Evolutionary conservation across 2,888 invertebrate genomes (phyloP), one percentile per base, ranked within the genome.

Genomic region (Callinectes sapidus): DNA sequence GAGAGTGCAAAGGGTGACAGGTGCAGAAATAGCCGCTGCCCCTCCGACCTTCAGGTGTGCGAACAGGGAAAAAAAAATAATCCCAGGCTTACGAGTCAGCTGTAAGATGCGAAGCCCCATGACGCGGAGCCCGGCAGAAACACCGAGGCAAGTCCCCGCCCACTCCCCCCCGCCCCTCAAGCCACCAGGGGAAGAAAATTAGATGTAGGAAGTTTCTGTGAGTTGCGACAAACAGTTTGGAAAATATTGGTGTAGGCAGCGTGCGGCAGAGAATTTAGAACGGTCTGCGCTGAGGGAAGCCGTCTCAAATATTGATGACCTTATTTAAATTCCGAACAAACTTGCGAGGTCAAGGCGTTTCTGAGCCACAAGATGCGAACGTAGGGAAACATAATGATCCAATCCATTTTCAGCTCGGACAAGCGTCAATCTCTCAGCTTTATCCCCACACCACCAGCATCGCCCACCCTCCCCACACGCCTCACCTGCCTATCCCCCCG

Each of bases 351-450:
- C n/a, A 28, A n/a, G 28, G 28, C n/a, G 71, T 77, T 61, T 23
- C 28, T 77, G 71, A 13, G n/a, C 32, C 71, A 77, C 13, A 77
- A 77, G n/a, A 77, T 77, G 32, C 32, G 81, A 81, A 35, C 16
- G 81, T 32, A 35, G 35, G 14, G 35, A 71, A 71, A n/a, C 23
- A 71, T 28, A 28, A 71, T 71, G n/a, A 71, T 10, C 3, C 14
- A 35, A 16, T n/a, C n/a, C 81, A 81, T 81, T 81, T 16, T 35
- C 16, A 28, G 18, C 35, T 35, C 81, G 35, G 35, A 81, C 81
- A 81, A 81, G 35, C 35, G 16, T 14, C 35, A 81, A 81, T 81
- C 81, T 81, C 35, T 81, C 81, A 81, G 35, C 35, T 81, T 81
- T 16, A 32, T 81, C 35, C 35, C 81, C 81, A 32, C 35, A 2